Conservation (phyloP, 2,113 vertebrate species). For the Protomyctophum bolini region DNA sequence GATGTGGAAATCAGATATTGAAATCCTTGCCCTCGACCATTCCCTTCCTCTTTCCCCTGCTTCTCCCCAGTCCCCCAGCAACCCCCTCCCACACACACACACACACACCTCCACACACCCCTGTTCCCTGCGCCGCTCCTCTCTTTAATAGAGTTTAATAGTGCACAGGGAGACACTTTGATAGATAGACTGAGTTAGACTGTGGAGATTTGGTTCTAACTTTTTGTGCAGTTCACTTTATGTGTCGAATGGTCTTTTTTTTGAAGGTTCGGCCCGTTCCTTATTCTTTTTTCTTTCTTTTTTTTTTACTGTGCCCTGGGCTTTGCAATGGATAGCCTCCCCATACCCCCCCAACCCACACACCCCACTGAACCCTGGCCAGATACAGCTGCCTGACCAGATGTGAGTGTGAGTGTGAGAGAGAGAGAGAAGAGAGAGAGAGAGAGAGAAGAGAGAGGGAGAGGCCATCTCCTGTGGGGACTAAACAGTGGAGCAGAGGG, state of each 20-base stretch:
- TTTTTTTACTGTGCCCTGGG: conserved; percentile 88
- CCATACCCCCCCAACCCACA: conserved; percentile 60
- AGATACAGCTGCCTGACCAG: conserved; percentile 99
- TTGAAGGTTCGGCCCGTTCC: conserved; percentile 13
- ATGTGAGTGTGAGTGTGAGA: conserved; percentile 83
- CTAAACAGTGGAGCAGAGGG: conserved; percentile 49
- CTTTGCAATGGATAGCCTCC: conserved; percentile 96
- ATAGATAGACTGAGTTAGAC: conserved; percentile 79
- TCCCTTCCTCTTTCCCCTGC: conserved; percentile 63
- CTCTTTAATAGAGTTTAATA: conserved; percentile 78
- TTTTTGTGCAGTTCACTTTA: conserved; percentile 55
- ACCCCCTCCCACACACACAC: neutral
- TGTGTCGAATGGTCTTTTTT: conserved; percentile 60
- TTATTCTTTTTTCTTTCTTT: conserved; percentile 45
- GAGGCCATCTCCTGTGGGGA: conserved; percentile 74
- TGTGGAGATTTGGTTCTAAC: conserved; percentile 66
- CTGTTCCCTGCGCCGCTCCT: conserved; percentile 50
- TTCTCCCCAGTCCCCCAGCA: conserved; percentile 56
- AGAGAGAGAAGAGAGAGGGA: conserved; percentile 64
- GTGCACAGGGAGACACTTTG: conserved; percentile 76
- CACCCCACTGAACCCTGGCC: conserved; percentile 94
- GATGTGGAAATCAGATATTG: conserved; percentile 83
- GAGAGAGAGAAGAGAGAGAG: conserved; percentile 59
- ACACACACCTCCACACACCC: conserved; percentile 15
- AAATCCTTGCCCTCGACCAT: conserved; percentile 74